Conservation (phyloP, 2,888 invertebrate species). For the Microdon myrmicae region DNA sequence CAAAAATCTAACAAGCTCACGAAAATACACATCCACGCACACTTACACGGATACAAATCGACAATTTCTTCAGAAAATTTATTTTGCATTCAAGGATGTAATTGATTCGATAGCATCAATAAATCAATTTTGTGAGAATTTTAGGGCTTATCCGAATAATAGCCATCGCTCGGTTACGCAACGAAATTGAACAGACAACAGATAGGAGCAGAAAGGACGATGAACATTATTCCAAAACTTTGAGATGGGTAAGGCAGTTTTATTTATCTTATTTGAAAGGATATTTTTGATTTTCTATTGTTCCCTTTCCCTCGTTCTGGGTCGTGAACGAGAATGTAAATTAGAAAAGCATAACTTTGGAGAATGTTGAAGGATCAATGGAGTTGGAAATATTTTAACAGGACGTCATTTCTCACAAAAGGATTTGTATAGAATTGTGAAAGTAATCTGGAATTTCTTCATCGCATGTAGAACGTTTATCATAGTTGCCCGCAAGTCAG, state of each 20-base stretch:
- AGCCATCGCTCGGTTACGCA: slow-evolving; percentile 41
- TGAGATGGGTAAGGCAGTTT: slow-evolving; percentile 11
- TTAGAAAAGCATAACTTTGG: slow-evolving; percentile 10
- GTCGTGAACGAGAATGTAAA: slow-evolving; percentile 4
- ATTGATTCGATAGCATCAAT: slow-evolving; percentile 52
- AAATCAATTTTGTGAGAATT: slow-evolving; percentile 50
- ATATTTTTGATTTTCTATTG: not conserved
- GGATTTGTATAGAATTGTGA: slow-evolving; percentile 5
- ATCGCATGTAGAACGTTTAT: slow-evolving; percentile 33
- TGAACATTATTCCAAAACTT: not conserved
- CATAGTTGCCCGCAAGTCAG: slow-evolving; percentile 11
- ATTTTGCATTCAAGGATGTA: slow-evolving; percentile 45
- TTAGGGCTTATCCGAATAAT: slow-evolving; percentile 49
- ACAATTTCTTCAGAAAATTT: slow-evolving; percentile 29
- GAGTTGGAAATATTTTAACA: slow-evolving; percentile 28
- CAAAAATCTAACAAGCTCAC: too few species aligned
- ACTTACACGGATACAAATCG: too few species aligned
- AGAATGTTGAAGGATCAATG: slow-evolving; percentile 22
- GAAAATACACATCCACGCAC: too few species aligned
- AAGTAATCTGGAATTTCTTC: slow-evolving; percentile 31
- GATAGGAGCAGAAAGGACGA: slow-evolving; percentile 4
- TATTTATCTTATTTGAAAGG: slow-evolving; percentile 19
- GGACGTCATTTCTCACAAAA: slow-evolving; percentile 2
- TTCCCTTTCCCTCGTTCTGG: slow-evolving; percentile 12
- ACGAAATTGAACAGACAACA: slow-evolving; percentile 3